Base-by-base conservation (phyloP, 1,140 invertebrate species). In the Aleiodes sp. region DNA sequence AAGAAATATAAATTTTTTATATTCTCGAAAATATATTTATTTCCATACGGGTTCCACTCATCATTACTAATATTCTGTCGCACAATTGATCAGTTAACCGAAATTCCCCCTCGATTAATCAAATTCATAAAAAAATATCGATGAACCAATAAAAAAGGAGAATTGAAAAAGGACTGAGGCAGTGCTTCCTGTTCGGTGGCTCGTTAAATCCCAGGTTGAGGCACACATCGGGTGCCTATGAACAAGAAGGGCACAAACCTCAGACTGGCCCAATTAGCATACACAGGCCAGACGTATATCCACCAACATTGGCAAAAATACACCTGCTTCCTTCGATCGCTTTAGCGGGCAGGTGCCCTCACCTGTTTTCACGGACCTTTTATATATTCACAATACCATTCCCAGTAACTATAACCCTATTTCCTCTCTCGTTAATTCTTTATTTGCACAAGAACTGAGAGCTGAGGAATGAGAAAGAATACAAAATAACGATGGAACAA, bases 251-350 rank as follows among this genome's bases (percentile, higher is more conserved):
- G 39, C 63, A 52, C 37, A 41, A 41, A 41, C 21, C 41, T 65
- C n/a, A 28, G 24, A 28, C 41, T 65, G 63, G 39, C 41, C 63
- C 63, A 65, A 65, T 65, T 65, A 65, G 63, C 63, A 65, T 65
- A 65, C 35, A 43, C 56, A 29, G 56, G 46, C 46, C 46, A 41
- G 43, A 43, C 63, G 63, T 28, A 29, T 41, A 43, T 52, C 29
- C 41, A 65, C 46, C 26, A 52, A 52, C 46, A 52, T 52, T 43
- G 37, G 37, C 33, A 14, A 52, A n/a, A 52, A 65, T 65, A 65
- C 63, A 65, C 63, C 63, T 65, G 63, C 63, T 65, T 35, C 59
- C 33, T 33, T 35, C 33, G 29, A 33, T 35, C 31, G 31, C n/a
- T 16, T 33, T 33, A 29, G 24, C 14, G 16, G 16, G 63, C 63